Conservation (phyloP, 2,888 invertebrate species). For the Herminia tarsipennalis region DNA sequence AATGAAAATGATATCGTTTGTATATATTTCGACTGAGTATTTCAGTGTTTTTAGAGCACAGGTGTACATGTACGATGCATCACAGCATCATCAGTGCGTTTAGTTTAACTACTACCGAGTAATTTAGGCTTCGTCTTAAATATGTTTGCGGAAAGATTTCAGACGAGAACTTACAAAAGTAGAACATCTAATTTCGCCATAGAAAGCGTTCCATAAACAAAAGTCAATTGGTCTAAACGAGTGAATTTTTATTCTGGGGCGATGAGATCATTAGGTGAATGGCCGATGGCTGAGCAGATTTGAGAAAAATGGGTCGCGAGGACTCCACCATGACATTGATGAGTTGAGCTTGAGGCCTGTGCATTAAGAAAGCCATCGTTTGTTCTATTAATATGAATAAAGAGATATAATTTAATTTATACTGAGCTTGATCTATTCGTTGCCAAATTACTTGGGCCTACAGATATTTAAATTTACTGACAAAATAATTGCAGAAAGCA, state of each 20-base stretch:
- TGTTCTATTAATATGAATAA: conserved; percentile 22
- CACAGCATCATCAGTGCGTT: no score
- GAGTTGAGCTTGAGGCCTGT: conserved; percentile 41
- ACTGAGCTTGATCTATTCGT: background rate
- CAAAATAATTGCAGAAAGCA: conserved; percentile 13
- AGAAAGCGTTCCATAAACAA: conserved; percentile 78
- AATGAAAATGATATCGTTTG: no score
- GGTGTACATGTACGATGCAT: no score
- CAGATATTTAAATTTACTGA: conserved; percentile 13
- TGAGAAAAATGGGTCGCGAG: conserved; percentile 70
- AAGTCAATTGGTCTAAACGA: conserved; percentile 78
- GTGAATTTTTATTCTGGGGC: conserved; percentile 78
- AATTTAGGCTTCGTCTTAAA: conserved; percentile 1
- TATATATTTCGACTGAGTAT: no score
- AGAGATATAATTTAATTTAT: background rate
- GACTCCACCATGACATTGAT: conserved; percentile 75
- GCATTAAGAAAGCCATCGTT: conserved; percentile 28
- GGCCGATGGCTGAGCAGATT: conserved; percentile 63
- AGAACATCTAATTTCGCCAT: conserved; percentile 68
- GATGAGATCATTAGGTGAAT: conserved; percentile 83
- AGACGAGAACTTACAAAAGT: conserved; percentile 55
- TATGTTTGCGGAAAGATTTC: conserved; percentile 54
- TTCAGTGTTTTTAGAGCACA: no score
- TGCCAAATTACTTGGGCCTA: conserved; percentile 26
- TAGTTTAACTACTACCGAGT: no score